Base-by-base conservation (phyloP, 2,888 invertebrate genomes). In the Lasioglossum pauxillum region DNA sequence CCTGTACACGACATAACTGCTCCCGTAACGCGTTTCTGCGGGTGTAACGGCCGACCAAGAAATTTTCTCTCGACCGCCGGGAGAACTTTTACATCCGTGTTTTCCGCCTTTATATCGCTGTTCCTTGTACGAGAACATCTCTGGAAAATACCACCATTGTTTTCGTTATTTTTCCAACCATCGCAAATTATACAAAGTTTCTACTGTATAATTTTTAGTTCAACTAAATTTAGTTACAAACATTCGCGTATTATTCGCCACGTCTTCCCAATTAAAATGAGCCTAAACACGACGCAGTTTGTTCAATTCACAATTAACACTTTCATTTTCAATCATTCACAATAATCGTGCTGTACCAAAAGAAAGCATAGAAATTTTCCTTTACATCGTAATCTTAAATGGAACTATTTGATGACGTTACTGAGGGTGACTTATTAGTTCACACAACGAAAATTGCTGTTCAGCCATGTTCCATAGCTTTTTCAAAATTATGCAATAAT, bases 1-100 rank as follows among this genome's bases (percentile, higher is more conserved):
- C n/a, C 31, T 71, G 16, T 76, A 19, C 73, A 19, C 73, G 49
- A 49, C 49, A n/a, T 49, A 49, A 74, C 73, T 74, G 31, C 35
- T 31, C 23, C 19, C 49, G 10, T 31, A 31, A 31, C 73, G 73
- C 49, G 49, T 49, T 49, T 31, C 49, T 23, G 49, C 49, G 35
- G 49, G 31, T 74, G 49, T 49, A 74, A 49, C 49, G 73, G 23
- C 69, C 41, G 69, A 1, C 35, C 69, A 12, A 69, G 69, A 23
- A 38, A 41, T 35, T 69, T 69, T 16, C 46, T 46, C 46, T 19
- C 46, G 16, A 5, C 46, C 64, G 2, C 16, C 64, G 7, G 31
- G 7, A 31, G 5, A 19, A 69, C 19, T 69, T 69, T 69, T 35
- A 35, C 23, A 35, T 19, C 60, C 60, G 8, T 5, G 14, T 60